phyloP scores from a whole-genome alignment of 1,140 invertebrate species.

The Heliconius hewitsoni region DNA sequence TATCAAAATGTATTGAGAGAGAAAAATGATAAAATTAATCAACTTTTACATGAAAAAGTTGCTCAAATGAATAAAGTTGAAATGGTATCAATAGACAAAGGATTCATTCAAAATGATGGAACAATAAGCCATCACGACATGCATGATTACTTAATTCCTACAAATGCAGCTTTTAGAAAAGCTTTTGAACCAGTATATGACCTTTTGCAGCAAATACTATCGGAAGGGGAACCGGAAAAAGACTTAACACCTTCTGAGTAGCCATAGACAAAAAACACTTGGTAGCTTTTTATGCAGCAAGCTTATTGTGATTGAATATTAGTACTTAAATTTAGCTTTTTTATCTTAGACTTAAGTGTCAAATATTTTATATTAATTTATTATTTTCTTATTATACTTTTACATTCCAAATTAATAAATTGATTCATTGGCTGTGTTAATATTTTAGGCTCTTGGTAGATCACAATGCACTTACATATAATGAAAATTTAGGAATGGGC shows the following conservation, averaged over 20 bases:
- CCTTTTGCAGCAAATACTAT: constrained; percentile 87
- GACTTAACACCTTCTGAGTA: constrained; percentile 87
- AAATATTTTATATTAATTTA: constrained; percentile 54
- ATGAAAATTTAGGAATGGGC: constrained; percentile 10
- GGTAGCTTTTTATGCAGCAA: constrained; percentile 68
- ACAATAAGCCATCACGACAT: constrained; percentile 93
- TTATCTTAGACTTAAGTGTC: constrained; percentile 70
- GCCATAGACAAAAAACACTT: constrained; percentile 35
- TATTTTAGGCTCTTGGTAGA: constrained; percentile 31
- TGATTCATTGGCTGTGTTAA: constrained; percentile 52
- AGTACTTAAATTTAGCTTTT: constrained; percentile 77
- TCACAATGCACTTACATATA: constrained; percentile 16
- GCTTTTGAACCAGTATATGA: constrained; percentile 91
- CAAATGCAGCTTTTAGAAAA: constrained; percentile 90
- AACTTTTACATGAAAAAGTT: constrained; percentile 84
- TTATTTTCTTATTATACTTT: constrained; percentile 57
- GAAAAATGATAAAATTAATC: constrained; percentile 88
- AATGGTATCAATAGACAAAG: constrained; percentile 88
- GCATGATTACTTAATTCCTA: constrained; percentile 94
- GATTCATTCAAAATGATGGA: constrained; percentile 88
- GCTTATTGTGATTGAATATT: constrained; percentile 73
- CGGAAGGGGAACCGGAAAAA: constrained; percentile 87
- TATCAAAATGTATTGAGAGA: constrained; percentile 89
- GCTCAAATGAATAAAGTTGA: constrained; percentile 84
- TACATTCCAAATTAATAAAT: constrained; percentile 75